phyloP scores from a whole-genome alignment of 2,888 invertebrate genomes.

The Quadroppia sp. region DNA sequence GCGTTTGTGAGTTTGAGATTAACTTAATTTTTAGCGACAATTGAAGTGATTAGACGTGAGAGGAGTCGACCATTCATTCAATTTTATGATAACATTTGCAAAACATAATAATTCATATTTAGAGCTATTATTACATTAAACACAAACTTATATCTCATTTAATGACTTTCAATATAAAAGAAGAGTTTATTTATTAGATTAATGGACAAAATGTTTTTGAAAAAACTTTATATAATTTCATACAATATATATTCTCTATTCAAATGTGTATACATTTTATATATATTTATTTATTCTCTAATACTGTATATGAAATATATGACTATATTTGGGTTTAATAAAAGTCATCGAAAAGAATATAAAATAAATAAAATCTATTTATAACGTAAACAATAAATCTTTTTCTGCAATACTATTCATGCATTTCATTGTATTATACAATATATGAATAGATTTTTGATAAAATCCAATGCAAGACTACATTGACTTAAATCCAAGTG shows the following conservation, averaged over 20 bases:
- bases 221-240: not conserved
- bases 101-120: not conserved
- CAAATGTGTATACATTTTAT: not conserved
- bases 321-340: not conserved
- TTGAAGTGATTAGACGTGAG: slow-evolving; percentile 7
- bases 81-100: not conserved
- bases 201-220: too few relatives aligned
- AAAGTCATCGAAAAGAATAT: not conserved
- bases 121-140: not conserved
- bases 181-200: not conserved
- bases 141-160: too few relatives aligned
- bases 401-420: not conserved
- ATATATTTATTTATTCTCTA: too few relatives aligned
- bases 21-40: slow-evolving; percentile 19
- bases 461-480: not conserved
- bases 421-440: not conserved
- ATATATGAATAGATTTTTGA: not conserved
- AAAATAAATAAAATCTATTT: slow-evolving; percentile 7
- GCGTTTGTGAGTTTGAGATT: not conserved
- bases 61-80: not conserved
- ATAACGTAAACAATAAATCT: not conserved
- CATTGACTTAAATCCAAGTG: slow-evolving; percentile 8
- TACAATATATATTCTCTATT: not conserved
- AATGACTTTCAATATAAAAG: not conserved
- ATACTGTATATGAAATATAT: too few relatives aligned